Conservation (phyloP, 2,888 invertebrate species). For the Caenorhabditis sinica region DNA sequence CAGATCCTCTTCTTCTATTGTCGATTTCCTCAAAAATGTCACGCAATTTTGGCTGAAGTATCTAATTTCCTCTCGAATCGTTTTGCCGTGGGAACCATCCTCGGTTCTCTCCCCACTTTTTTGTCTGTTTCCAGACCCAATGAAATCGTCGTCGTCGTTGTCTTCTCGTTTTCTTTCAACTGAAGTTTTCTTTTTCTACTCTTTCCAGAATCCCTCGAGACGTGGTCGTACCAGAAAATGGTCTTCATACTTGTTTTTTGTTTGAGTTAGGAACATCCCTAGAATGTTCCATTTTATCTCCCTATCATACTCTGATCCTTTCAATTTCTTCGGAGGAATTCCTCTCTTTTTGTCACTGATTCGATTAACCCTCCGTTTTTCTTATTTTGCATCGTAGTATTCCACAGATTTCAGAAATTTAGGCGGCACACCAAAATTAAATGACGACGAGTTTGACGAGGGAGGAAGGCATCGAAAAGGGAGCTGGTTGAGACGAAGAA, state of each 20-base stretch:
- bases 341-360: neutral
- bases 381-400: slow-evolving; percentile 13
- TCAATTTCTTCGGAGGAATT: neutral
- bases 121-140: slow-evolving; percentile 16
- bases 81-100: slow-evolving; percentile 39
- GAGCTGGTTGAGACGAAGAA: slow-evolving; percentile 19
- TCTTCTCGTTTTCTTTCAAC: slow-evolving; percentile 6
- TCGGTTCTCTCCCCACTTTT: neutral
- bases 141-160: slow-evolving; percentile 28
- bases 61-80: slow-evolving; percentile 35
- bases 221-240: slow-evolving; percentile 20
- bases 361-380: slow-evolving; percentile 16
- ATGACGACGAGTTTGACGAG: slow-evolving; percentile 39
- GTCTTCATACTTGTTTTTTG: slow-evolving; percentile 38
- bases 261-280: slow-evolving; percentile 4
- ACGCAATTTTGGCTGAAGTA: slow-evolving; percentile 31
- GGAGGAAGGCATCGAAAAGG: slow-evolving; percentile 17
- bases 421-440: slow-evolving; percentile 27
- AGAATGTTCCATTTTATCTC: neutral
- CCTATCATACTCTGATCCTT: neutral
- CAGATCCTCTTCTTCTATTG: neutral
- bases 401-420: slow-evolving; percentile 34
- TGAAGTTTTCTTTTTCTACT: slow-evolving; percentile 8
- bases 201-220: slow-evolving; percentile 35
- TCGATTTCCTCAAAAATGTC: slow-evolving; percentile 13